Evolutionary conservation across 2,888 invertebrate genomes (phyloP).

Genomic region (Plusia festucae): DNA sequence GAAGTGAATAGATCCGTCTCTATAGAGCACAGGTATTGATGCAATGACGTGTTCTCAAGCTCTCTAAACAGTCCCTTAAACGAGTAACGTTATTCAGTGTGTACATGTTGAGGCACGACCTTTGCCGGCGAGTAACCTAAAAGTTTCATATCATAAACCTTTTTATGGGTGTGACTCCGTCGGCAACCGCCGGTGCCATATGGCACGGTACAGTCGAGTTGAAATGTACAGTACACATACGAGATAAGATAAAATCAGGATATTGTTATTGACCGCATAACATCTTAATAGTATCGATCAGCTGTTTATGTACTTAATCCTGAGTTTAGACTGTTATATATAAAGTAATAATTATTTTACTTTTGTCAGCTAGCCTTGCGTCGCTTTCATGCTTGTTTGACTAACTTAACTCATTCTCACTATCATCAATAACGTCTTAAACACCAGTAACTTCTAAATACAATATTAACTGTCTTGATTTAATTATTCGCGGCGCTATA

Average conservation of each 20-base stretch:
- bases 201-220: constrained; percentile 78
- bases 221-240: constrained; percentile 46
- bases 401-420: background rate
- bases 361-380: background rate
- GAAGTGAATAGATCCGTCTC: constrained; percentile 19
- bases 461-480: background rate
- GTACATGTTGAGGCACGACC: constrained; percentile 59
- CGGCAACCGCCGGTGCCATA: constrained; percentile 80
- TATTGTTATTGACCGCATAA: background rate
- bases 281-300: background rate
- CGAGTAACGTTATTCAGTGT: constrained; percentile 45
- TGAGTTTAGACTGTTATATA: background rate
- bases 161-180: constrained; percentile 83
- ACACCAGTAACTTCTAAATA: background rate
- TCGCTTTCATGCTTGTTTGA: background rate
- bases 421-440: constrained; percentile 1
- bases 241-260: constrained; percentile 33
- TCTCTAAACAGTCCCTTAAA: constrained; percentile 48
- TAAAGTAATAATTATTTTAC: background rate
- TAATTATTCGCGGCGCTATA: background rate
- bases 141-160: constrained; percentile 78
- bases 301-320: background rate
- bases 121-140: constrained; percentile 75
- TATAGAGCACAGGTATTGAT: constrained; percentile 19
- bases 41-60: constrained; percentile 17